Evolutionary conservation across 2,888 invertebrate species (phyloP).

Genomic region (Troides aeacus): DNA sequence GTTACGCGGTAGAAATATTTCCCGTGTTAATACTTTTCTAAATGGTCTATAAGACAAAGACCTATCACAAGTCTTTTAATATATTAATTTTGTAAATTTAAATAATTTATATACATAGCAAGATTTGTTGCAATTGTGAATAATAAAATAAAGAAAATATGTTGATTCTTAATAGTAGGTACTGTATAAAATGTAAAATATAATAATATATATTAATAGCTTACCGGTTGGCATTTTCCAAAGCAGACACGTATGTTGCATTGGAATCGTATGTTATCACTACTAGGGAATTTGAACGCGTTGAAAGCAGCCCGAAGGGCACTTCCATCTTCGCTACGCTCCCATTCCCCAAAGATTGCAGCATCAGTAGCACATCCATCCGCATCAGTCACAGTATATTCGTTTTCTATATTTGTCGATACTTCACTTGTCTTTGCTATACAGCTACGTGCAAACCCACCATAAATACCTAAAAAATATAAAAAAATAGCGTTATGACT

Average conservation of each 20-base stretch:
- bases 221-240: conserved; percentile 95
- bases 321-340: conserved; percentile 91
- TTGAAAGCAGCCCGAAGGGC: conserved; percentile 93
- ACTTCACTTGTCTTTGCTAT: conserved; percentile 95
- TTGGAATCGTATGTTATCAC: conserved; percentile 96
- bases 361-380: conserved; percentile 96
- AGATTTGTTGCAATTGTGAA: no score
- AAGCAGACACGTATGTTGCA: conserved; percentile 97
- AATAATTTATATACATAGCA: no score
- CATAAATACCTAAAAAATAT: conserved; percentile 86
- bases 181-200: background rate
- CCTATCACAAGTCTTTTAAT: no score
- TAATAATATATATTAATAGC: conserved; percentile 40
- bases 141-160: no score
- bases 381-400: conserved; percentile 95
- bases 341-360: conserved; percentile 96
- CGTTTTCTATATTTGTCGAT: conserved; percentile 87
- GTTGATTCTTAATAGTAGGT: no score
- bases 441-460: conserved; percentile 95
- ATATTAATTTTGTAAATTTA: no score
- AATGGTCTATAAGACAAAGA: no score
- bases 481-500: no score
- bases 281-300: conserved; percentile 96
- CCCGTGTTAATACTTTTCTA: no score
- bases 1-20: no score